Evolutionary conservation across 1,140 invertebrate genomes (phyloP).

Genomic region (Pemphigus obesinymphae): DNA sequence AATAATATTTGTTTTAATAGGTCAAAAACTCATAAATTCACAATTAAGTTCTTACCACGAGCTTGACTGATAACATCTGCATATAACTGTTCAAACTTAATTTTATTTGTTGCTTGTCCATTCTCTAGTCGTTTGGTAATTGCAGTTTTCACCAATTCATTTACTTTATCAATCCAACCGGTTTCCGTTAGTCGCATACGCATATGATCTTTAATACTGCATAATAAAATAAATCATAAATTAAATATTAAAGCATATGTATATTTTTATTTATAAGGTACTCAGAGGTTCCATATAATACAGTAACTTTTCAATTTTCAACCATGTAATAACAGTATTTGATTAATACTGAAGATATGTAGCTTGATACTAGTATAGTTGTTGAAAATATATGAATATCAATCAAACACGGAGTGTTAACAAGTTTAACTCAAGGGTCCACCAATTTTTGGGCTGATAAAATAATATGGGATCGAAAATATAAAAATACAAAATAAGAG

Average conservation of each 20-base stretch:
- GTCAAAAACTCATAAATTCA: no score
- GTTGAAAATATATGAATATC: no score
- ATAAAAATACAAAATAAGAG: no score
- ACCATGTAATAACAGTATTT: no score
- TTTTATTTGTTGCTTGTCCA: not conserved
- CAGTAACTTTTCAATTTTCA: no score
- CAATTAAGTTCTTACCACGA: not conserved
- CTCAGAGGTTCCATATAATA: not conserved
- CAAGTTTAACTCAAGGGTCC: no score
- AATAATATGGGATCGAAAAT: no score
- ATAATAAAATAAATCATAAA: not conserved
- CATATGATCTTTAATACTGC: not conserved
- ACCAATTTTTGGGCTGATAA: no score
- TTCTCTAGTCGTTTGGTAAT: not conserved
- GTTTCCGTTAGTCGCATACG: slow-evolving; percentile 1
- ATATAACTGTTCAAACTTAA: not conserved
- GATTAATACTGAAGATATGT: no score
- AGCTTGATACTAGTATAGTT: no score
- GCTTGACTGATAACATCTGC: not conserved
- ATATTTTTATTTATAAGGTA: not conserved
- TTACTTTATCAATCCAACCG: not conserved
- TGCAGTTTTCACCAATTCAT: not conserved
- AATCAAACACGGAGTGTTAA: no score
- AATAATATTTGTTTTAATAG: no score
- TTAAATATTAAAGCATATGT: not conserved